phyloP scores from a whole-genome alignment of 2,888 invertebrate genomes.

The Charanyca ferruginea region DNA sequence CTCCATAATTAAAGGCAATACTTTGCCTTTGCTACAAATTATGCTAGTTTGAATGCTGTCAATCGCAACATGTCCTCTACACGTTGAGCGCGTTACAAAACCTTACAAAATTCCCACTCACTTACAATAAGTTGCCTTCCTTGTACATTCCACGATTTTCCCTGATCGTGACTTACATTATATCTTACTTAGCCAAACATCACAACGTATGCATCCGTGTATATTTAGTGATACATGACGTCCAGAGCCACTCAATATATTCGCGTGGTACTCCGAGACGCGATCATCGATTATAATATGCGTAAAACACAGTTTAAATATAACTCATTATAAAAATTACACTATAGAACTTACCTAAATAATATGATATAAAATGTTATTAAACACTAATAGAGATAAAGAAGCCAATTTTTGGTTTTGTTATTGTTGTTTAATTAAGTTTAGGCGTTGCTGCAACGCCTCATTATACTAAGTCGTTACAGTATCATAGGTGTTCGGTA shows the following conservation, averaged over 20 bases:
- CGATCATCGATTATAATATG: slow-evolving; percentile 56
- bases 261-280: slow-evolving; percentile 35
- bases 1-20: neutral
- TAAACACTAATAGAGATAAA: slow-evolving; percentile 83
- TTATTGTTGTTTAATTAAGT: slow-evolving; percentile 75
- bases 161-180: slow-evolving; percentile 85
- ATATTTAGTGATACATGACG: slow-evolving; percentile 66
- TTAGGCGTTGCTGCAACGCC: slow-evolving; percentile 78
- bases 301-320: slow-evolving; percentile 65
- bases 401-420: slow-evolving; percentile 89
- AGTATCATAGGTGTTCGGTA: slow-evolving; percentile 57
- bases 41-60: slow-evolving; percentile 20
- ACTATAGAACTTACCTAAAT: slow-evolving; percentile 78
- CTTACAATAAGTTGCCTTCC: slow-evolving; percentile 52
- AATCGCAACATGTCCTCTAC: slow-evolving; percentile 45
- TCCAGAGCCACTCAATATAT: slow-evolving; percentile 40
- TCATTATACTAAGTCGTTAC: slow-evolving; percentile 70
- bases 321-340: slow-evolving; percentile 77
- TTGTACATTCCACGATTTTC: slow-evolving; percentile 72
- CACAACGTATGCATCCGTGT: slow-evolving; percentile 80
- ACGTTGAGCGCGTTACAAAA: slow-evolving; percentile 68
- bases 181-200: slow-evolving; percentile 87
- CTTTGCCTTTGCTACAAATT: neutral
- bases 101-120: slow-evolving; percentile 75
- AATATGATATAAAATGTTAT: slow-evolving; percentile 87